Evolutionary conservation across 1,140 invertebrate genomes (phyloP), one percentile per base, ranked within the genome.

Genomic region (Aphelinus atriplicis): DNA sequence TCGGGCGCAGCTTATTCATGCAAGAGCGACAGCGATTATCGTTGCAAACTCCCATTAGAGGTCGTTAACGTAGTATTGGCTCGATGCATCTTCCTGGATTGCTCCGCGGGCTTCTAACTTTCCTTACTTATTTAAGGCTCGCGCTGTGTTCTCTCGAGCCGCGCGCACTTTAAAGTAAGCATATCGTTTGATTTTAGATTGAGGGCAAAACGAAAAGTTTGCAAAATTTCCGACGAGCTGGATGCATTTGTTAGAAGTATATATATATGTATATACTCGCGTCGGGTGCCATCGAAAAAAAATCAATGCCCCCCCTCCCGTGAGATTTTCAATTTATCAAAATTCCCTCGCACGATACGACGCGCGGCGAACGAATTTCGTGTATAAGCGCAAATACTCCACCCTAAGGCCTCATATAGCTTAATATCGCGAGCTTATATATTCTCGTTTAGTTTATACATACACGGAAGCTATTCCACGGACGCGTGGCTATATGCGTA

Each of bases 41-140:
- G 84, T 86, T 86, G 80, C 83, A 80, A 86, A 86, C 83, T 85
- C 82, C 84, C 83, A 86, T 86, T 86, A 85, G 83, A 84, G 83
- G 83, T 86, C 84, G 83, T 85, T 86, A 86, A 84, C 82, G 82
- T 81, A 81, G 81, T 85, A 85, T 70, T 86, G 85, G 82, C 79
- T 85, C 83, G 82, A 86, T 86, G 84, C 84, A 80, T 86, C 83
- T 86, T 82, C 78, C 74, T 3, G 48, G 56, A 75, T 75, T 71
- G 67, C 73, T 46, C 42, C 46, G 48, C 26, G 26, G 55, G n/a
- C 7, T 7, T 60, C 45, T 60, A 73, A 73, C 71, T 73, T 73
- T 73, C 67, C 60, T 65, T 58, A 53, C 9, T 9, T 55, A 55
- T 26, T 26, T 26, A 26, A 26, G 26, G 26, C 26, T 26, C 26